Conservation (phyloP, 2,797 vertebrate genomes). For the Betta splendens region DNA sequence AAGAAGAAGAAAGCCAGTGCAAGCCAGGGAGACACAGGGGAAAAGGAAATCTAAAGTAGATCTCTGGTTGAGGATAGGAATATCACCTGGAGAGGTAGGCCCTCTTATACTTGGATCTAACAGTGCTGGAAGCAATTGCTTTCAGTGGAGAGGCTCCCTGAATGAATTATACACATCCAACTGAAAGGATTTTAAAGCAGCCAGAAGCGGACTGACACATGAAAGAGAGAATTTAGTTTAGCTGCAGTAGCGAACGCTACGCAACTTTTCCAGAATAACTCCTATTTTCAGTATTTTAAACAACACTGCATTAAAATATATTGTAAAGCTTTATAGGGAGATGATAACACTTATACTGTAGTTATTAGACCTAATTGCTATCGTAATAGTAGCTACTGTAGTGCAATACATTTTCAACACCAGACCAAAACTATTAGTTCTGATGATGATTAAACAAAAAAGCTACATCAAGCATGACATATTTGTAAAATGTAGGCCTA, state of each 20-base stretch:
- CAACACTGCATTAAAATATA: no score
- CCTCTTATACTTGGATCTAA: conserved; percentile 20
- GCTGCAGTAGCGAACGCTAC: neutral
- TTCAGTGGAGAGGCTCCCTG: conserved; percentile 25
- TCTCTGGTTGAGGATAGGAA: conserved; percentile 51
- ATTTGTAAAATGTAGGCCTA: neutral
- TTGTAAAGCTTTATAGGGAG: no score
- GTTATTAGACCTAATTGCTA: no score
- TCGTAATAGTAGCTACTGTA: no score
- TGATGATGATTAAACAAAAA: no score
- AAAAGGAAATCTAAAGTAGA: conserved; percentile 36
- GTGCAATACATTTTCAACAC: no score
- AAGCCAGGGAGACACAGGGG: conserved; percentile 33
- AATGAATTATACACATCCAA: conserved; percentile 25
- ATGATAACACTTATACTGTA: no score
- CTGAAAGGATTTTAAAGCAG: conserved; percentile 32
- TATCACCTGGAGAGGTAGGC: conserved; percentile 55
- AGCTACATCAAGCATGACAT: no score
- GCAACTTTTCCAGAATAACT: conserved; percentile 1
- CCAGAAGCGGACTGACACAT: neutral
- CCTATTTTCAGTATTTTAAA: conserved; percentile 1
- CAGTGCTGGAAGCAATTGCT: conserved; percentile 35
- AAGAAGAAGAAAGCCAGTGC: conserved; percentile 18
- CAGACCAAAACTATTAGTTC: no score
- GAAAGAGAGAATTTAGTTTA: conserved; percentile 3